phyloP scores from a whole-genome alignment of 2,888 invertebrate genomes.

The Caenorhabditis sp. region DNA sequence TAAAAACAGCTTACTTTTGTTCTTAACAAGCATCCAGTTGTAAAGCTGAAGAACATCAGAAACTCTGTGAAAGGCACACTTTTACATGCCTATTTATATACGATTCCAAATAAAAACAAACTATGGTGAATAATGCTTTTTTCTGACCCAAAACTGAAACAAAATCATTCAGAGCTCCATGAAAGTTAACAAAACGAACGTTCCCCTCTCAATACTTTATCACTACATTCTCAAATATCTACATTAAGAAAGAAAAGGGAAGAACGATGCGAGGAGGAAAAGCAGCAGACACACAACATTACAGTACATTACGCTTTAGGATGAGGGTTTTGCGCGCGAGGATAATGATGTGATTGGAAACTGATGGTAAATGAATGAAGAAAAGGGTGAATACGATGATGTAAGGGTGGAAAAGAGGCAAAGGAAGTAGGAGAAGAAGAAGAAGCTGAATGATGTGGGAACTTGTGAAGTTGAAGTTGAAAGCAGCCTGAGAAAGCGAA shows the following conservation, averaged over 20 bases:
- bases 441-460: conserved; percentile 38
- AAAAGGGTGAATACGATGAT: conserved; percentile 32
- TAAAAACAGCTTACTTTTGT: conserved; percentile 6
- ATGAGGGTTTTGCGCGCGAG: conserved; percentile 38
- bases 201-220: background rate
- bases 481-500: conserved; percentile 49
- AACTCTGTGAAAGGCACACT: too few species aligned
- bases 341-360: conserved; percentile 40
- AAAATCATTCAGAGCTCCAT: conserved; percentile 42
- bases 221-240: conserved; percentile 12
- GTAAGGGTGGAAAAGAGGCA: conserved; percentile 14
- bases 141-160: conserved; percentile 12
- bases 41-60: background rate
- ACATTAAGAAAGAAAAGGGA: conserved; percentile 3
- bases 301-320: conserved; percentile 45
- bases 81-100: background rate
- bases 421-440: conserved; percentile 16
- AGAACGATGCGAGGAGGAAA: conserved; percentile 8
- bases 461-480: conserved; percentile 35
- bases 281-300: conserved; percentile 40
- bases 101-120: background rate
- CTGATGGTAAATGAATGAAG: conserved; percentile 35
- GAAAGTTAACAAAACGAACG: too few species aligned
- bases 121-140: conserved; percentile 4
- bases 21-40: background rate